These are phyloP conservation scores for Vanessa atalanta DNA, from an alignment of 1,140 invertebrate genomes.

Conservation along the genomic window DNA sequence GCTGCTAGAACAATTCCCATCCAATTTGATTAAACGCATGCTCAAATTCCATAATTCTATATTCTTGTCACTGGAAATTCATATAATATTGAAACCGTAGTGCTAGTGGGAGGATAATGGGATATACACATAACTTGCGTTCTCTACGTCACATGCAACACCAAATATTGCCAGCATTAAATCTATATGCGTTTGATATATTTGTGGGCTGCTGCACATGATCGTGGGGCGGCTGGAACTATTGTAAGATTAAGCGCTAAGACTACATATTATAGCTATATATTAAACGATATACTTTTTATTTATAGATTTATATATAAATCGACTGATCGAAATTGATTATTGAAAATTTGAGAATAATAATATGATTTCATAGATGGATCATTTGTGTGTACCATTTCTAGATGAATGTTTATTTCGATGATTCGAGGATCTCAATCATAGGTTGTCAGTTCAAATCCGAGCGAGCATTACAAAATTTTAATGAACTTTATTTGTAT, in stretches of 20 bases:
- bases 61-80: conserved; percentile 10
- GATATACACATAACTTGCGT: conserved; percentile 14
- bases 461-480: too few species aligned
- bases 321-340: too few species aligned
- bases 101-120: conserved; percentile 5
- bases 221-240: neutral
- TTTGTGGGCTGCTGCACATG: conserved; percentile 3
- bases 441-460: too few species aligned
- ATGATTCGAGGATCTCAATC: too few species aligned
- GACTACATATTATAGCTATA: neutral
- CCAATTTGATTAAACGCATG: conserved; percentile 15
- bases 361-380: too few species aligned
- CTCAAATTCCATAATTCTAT: conserved; percentile 13
- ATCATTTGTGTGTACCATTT: too few species aligned
- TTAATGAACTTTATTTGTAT: too few species aligned
- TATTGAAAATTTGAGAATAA: too few species aligned
- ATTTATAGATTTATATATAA: too few species aligned
- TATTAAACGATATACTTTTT: neutral
- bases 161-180: conserved; percentile 15
- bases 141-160: conserved; percentile 20
- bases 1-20: neutral
- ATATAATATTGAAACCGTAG: conserved; percentile 18
- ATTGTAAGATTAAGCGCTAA: conserved; percentile 1
- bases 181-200: conserved; percentile 24
- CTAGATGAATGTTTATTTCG: too few species aligned